Evolutionary conservation across 2,888 invertebrate genomes (phyloP).

Genomic region (Aphidius colemani): DNA sequence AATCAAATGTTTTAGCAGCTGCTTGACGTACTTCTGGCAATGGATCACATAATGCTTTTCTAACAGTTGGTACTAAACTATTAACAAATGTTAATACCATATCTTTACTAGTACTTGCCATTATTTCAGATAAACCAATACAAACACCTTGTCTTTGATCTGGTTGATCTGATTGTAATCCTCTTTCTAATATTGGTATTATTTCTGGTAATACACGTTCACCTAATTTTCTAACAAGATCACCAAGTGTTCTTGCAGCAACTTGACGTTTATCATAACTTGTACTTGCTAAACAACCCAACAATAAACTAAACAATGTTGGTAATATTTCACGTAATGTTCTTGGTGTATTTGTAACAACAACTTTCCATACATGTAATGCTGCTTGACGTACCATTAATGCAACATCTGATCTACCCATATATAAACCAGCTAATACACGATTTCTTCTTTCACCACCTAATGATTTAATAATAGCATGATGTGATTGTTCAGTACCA

Average conservation of each 20-base stretch:
- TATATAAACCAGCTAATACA: slow-evolving; percentile 92
- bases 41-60: slow-evolving; percentile 91
- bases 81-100: slow-evolving; percentile 90
- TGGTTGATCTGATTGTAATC: slow-evolving; percentile 85
- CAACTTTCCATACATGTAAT: slow-evolving; percentile 99
- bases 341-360: slow-evolving; percentile 96
- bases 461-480: slow-evolving; percentile 85
- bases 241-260: slow-evolving; percentile 94
- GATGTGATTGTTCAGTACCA: slow-evolving; percentile 94
- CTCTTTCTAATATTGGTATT: slow-evolving; percentile 94
- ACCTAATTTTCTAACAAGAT: slow-evolving; percentile 94
- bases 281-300: slow-evolving; percentile 94
- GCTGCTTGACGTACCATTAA: slow-evolving; percentile 97
- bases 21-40: slow-evolving; percentile 90
- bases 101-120: slow-evolving; percentile 93
- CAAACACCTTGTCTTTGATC: slow-evolving; percentile 99
- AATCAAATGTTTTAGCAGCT: slow-evolving; percentile 96
- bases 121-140: slow-evolving; percentile 96
- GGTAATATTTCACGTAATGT: slow-evolving; percentile 95
- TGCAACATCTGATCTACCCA: slow-evolving; percentile 96
- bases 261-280: slow-evolving; percentile 97
- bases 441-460: slow-evolving; percentile 90
- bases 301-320: slow-evolving; percentile 86
- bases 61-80: slow-evolving; percentile 90
- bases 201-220: slow-evolving; percentile 97